Conservation (phyloP, 1,140 invertebrate genomes). For the Calliphora vicina region DNA sequence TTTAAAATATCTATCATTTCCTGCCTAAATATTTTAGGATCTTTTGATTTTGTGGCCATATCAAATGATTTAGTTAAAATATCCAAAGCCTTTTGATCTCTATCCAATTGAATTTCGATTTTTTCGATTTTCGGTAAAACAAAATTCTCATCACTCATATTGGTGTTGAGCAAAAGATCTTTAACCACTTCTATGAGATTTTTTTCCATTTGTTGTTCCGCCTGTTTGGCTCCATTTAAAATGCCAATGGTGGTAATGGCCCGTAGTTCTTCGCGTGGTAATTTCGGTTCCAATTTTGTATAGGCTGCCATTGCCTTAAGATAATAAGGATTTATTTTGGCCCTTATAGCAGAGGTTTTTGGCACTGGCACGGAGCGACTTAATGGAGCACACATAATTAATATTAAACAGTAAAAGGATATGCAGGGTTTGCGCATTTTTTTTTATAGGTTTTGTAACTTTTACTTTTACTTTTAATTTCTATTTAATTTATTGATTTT, state of each 20-base stretch:
- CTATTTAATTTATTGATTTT: background rate
- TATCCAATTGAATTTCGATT: conserved; percentile 51
- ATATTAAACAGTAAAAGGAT: background rate
- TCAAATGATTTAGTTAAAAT: conserved; percentile 55
- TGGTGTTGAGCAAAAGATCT: conserved; percentile 46
- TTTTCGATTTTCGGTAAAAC: conserved; percentile 49
- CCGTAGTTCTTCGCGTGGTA: conserved; percentile 48
- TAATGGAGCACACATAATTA: conserved; percentile 13
- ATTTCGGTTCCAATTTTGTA: conserved; percentile 45
- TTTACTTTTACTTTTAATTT: background rate
- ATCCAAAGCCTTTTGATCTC: conserved; percentile 50
- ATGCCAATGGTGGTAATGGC: conserved; percentile 51
- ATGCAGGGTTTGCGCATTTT: conserved; percentile 37
- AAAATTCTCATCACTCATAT: conserved; percentile 34
- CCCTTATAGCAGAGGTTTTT: conserved; percentile 9
- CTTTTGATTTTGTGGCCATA: conserved; percentile 44
- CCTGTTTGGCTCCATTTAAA: conserved; percentile 52
- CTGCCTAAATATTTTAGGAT: conserved; percentile 44
- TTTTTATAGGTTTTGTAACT: background rate
- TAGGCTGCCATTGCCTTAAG: conserved; percentile 50
- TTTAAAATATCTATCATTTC: conserved; percentile 43
- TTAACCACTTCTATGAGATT: conserved; percentile 46
- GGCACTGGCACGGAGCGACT: conserved; percentile 25
- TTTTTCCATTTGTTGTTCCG: conserved; percentile 53
- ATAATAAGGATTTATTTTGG: conserved; percentile 50